Conservation (phyloP, 2,113 vertebrate genomes). For the Chlorodrepanis virens region DNA sequence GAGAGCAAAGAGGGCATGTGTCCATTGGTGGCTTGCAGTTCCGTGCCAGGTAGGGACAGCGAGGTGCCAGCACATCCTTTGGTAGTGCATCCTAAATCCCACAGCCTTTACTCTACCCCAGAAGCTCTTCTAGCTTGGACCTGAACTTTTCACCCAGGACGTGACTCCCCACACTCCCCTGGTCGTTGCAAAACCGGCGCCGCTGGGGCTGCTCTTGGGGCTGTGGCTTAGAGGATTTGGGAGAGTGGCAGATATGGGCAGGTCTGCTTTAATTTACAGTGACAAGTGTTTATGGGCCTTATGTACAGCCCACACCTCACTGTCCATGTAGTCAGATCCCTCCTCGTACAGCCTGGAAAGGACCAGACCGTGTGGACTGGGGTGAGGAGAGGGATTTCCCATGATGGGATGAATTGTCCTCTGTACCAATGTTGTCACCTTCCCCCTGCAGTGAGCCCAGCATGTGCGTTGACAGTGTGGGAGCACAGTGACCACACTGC, state of each 20-base stretch:
- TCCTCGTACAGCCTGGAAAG: background rate
- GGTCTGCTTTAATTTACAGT: background rate
- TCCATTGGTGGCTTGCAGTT: rapidly evolving
- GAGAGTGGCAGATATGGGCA: background rate
- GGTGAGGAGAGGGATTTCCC: background rate
- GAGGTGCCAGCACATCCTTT: background rate
- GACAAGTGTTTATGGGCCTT: background rate
- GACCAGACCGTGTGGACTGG: rapidly evolving
- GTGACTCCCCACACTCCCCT: background rate
- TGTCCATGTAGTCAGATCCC: background rate
- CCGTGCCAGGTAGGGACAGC: rapidly evolving
- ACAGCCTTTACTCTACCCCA: background rate
- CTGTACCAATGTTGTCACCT: background rate
- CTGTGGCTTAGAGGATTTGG: background rate
- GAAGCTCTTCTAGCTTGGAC: background rate
- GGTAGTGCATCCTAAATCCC: background rate
- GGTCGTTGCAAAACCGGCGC: rapidly evolving
- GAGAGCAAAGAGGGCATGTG: background rate
- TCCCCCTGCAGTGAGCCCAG: background rate
- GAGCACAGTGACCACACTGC: background rate
- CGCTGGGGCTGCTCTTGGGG: rapidly evolving
- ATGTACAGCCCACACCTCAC: background rate
- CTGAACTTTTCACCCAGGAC: background rate
- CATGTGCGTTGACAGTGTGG: background rate
- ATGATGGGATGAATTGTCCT: rapidly evolving